Conservation (phyloP, 92 coral and sea anemone genomes). For the Phenganax subtilis region DNA sequence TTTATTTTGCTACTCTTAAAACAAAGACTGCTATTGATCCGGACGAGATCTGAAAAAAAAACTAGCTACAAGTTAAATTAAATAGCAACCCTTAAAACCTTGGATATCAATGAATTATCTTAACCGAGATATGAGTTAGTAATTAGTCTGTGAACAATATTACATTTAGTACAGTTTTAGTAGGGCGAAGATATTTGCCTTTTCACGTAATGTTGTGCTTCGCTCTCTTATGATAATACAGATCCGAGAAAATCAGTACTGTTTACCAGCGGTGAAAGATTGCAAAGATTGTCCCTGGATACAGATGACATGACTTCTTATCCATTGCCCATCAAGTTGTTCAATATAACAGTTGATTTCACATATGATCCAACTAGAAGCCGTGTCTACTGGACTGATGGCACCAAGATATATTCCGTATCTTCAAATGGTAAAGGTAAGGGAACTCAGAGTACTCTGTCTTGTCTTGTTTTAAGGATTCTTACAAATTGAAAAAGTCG, state of each 20-base stretch:
- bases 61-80: no score
- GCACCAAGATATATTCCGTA: slow-evolving; percentile 58
- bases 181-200: no score
- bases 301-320: slow-evolving; percentile 67
- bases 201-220: neutral
- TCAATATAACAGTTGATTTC: slow-evolving; percentile 61
- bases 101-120: no score
- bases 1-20: no score
- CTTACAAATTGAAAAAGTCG: no score
- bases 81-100: no score
- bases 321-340: slow-evolving; percentile 16
- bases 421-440: slow-evolving; percentile 63
- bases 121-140: no score
- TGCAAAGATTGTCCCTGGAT: slow-evolving; percentile 73
- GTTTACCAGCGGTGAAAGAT: slow-evolving; percentile 53
- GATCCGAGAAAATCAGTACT: slow-evolving; percentile 80
- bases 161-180: no score
- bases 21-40: no score
- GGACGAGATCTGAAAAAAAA: no score
- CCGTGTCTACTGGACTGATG: slow-evolving; percentile 85
- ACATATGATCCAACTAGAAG: slow-evolving; percentile 66
- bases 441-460: slow-evolving; percentile 48
- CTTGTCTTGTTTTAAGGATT: neutral
- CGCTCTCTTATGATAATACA: slow-evolving; percentile 9
- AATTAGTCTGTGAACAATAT: no score